Conservation (phyloP, 2,888 invertebrate genomes). For the Lithodes maja region DNA sequence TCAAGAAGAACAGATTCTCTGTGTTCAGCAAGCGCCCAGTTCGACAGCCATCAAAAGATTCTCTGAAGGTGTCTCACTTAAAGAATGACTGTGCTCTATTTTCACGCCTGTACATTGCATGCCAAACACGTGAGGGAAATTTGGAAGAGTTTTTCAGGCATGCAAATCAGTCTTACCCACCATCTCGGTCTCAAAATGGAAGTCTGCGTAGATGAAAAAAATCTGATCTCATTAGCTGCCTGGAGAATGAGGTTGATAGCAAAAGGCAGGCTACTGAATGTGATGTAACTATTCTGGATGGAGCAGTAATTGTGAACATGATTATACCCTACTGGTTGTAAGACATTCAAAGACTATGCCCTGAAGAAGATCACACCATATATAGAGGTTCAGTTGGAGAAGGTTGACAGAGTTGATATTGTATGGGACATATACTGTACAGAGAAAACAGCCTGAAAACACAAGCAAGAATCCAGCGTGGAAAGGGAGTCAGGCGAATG, state of each 20-base stretch:
- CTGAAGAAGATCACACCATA: not conserved
- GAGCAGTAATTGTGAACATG: not conserved
- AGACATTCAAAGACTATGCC: not conserved
- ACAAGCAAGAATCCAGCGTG: not conserved
- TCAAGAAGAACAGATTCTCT: conserved; percentile 9
- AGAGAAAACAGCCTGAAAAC: not conserved
- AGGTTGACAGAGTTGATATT: not conserved
- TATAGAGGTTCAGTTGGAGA: not conserved
- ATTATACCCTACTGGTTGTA: no score
- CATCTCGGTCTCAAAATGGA: not conserved
- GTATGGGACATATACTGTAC: not conserved
- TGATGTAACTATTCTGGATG: conserved; percentile 18
- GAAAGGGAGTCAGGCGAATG: conserved; percentile 3
- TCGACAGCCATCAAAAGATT: not conserved
- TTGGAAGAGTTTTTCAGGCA: conserved; percentile 24
- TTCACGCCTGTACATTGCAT: conserved; percentile 18
- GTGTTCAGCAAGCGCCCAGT: conserved; percentile 15
- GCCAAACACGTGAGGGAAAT: conserved; percentile 22
- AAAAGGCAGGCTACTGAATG: not conserved
- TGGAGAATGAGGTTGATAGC: not conserved
- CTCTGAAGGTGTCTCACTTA: conserved; percentile 11
- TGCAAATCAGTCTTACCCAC: not conserved
- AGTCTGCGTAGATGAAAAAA: not conserved
- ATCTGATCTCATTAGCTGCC: not conserved
- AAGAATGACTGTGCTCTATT: conserved; percentile 10